Base-by-base conservation (phyloP, 2,113 vertebrate genomes). In the Scalopus aquaticus region DNA sequence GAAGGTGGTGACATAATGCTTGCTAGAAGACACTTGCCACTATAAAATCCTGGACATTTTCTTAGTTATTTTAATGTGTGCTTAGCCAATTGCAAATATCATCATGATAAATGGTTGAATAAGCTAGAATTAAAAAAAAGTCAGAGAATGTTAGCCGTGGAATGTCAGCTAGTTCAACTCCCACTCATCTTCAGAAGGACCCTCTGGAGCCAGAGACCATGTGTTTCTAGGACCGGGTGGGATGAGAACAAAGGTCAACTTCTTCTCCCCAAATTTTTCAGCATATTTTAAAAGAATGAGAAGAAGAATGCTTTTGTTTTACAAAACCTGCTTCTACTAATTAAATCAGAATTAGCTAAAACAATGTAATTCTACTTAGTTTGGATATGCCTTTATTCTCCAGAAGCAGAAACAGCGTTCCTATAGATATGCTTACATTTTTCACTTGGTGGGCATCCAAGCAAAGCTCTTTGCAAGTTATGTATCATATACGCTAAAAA, bases 401-500 rank as follows among this genome's bases (percentile, higher is more conserved):
- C 65, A 84, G 79, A 96, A 92, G 81, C 60, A 82, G 73, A 80
- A 93, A 69, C 64, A 28, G 30, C 67, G 16, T 87, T 90, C 89
- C 91, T 86, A 39, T 69, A 77, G 79, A 87, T 73, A 72, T 46
- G 54, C 96, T 94, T 87, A 49, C 82, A 94, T 94, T 91, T 96
- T 81, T 91, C 54, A 93, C 51, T 93, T 97, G 91, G 80, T 89
- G 91, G 22, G 22, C 78, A 74, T 97, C 94, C 93, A 97, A 93
- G 95, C n/a, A 96, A 42, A 94, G 91, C 51, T 97, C 80, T 91
- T 70, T 95, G 89, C 83, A 95, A 96, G 95, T 91, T 94, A 91
- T 94, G 37, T 94, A 96, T 90, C 92, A 93, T 95, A 85, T 58
- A 85, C n/a, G 67, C 89, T 97, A 95, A 97, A 96, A 96, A 97